These are phyloP conservation scores for Psephotus haematonotus DNA, from an alignment of 2,113 vertebrate genomes.

Conservation along the genomic window DNA sequence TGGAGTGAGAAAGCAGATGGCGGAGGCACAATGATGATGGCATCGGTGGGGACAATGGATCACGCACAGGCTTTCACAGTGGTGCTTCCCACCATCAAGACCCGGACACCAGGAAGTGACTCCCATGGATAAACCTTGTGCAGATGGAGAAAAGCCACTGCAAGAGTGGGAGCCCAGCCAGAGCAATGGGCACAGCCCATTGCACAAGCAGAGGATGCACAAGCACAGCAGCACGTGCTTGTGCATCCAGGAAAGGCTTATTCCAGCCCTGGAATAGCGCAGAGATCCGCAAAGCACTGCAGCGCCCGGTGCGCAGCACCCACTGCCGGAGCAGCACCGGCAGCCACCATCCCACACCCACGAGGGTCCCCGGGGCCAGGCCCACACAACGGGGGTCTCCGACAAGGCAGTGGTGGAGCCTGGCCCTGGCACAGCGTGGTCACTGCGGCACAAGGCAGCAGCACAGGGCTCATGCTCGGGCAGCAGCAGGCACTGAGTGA, in stretches of 20 bases:
- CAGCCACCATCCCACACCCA: background rate
- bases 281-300: background rate
- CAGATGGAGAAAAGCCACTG: background rate
- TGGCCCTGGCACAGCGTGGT: background rate
- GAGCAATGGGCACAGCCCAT: background rate
- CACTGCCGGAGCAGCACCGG: fast-evolving
- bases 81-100: background rate
- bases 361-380: fast-evolving
- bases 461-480: background rate
- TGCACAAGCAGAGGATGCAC: background rate
- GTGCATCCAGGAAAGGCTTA: background rate
- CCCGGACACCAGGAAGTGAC: background rate
- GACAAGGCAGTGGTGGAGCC: background rate
- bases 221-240: background rate
- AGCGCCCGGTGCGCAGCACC: background rate
- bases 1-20: background rate
- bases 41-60: background rate
- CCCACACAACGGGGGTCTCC: background rate
- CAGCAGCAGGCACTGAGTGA: background rate
- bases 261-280: background rate
- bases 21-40: fast-evolving
- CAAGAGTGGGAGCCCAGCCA: fast-evolving
- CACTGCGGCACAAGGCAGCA: background rate
- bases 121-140: background rate
- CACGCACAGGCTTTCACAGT: background rate